Base-by-base conservation (phyloP, 2,888 invertebrate species). In the Punctoribates punctum region DNA sequence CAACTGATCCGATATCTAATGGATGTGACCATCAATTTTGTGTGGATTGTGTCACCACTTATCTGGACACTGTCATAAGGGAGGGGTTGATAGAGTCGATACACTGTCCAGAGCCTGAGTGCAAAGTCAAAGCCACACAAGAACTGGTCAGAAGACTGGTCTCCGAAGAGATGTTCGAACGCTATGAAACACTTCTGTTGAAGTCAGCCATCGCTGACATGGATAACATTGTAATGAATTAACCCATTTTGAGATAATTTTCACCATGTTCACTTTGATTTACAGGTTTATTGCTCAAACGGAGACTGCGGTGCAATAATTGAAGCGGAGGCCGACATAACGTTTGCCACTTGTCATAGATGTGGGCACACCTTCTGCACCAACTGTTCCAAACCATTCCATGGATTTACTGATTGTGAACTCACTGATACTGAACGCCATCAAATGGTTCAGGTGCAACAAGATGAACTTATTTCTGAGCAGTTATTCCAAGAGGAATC, bases 171-270 rank as follows among this genome's bases (percentile, higher is more conserved):
- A 13, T 34, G 17, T 65, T 23, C 17, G 17, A 34, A 2, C 23
- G 65, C 15, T 65, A 29, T 11, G 29, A 65, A n/a, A 15, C 27
- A 6, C n/a, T 65, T 9, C 34, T 17, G 25, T 4, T 65, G 20
- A 65, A 29, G n/a, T 13, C 8, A 8, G 65, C 29, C 17, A 17
- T 65, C 65, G 34, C 29, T 29, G 25, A 13, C 17, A 65, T 65
- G 65, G 65, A 65, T 27, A 34, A 65, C n/a, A n/a, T n/a, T 65
- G 65, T 65, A 34, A 34, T 65, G 17, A 57, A n/a, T n/a, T n/a
- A n/a, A n/a, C 5, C 5, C 8, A 5, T 54, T 8, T 46, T 46
- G 8, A 46, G 15, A 46, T 46, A 11, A 46, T 11, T 46, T 57
- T 57, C 23, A 23, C 5, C 17, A n/a, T 54, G 8, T 54, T 13